Conservation (phyloP, 2,888 invertebrate species). For the Toxonevra muliebris region DNA sequence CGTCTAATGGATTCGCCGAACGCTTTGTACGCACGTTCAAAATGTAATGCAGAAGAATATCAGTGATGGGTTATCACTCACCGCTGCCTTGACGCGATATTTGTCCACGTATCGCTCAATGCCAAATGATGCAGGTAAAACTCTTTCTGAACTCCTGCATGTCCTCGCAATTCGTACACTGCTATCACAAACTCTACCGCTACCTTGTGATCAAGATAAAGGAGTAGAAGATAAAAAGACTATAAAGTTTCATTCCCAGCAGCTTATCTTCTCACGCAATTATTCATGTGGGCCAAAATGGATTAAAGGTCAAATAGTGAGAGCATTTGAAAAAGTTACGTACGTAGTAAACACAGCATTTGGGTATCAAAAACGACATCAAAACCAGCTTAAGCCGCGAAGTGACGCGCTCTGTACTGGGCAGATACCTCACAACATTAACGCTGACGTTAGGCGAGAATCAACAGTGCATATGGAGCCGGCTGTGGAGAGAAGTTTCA, state of each 20-base stretch:
- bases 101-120: slow-evolving; percentile 33
- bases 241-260: slow-evolving; percentile 10
- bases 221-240: background rate
- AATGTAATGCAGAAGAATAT: slow-evolving; percentile 28
- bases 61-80: slow-evolving; percentile 19
- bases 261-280: slow-evolving; percentile 18
- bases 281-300: slow-evolving; percentile 25
- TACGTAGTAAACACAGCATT: slow-evolving; percentile 8
- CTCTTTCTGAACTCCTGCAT: slow-evolving; percentile 31
- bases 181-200: slow-evolving; percentile 18
- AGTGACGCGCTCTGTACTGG: no score
- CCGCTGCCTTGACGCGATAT: slow-evolving; percentile 21
- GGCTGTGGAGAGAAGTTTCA: no score
- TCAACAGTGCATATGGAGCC: no score
- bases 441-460: no score
- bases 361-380: slow-evolving; percentile 9
- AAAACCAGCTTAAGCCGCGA: slow-evolving; percentile 8
- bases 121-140: slow-evolving; percentile 31
- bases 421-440: no score
- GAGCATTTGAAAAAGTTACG: slow-evolving; percentile 12
- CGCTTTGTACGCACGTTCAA: slow-evolving; percentile 26
- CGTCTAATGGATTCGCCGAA: slow-evolving; percentile 33
- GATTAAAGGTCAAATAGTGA: slow-evolving; percentile 11
- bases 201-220: no score
- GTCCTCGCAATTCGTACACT: slow-evolving; percentile 27